These are phyloP conservation scores for Balearica regulorum DNA, from an alignment of 2,797 vertebrate genomes.

Conservation along the genomic window DNA sequence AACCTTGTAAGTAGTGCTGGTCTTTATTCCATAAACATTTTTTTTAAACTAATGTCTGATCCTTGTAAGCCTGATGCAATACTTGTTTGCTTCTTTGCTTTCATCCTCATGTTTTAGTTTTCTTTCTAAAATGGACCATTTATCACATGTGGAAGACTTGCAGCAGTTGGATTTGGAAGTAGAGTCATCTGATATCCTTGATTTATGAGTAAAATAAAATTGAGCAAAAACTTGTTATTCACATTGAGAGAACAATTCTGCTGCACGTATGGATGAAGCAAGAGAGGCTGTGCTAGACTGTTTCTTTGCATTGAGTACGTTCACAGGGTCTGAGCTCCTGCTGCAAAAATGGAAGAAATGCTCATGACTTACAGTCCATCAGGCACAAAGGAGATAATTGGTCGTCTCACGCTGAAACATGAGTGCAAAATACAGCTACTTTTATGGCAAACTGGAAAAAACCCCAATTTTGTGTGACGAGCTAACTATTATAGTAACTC, in stretches of 20 bases:
- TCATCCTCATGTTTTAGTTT: accelerated
- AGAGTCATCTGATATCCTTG: not conserved
- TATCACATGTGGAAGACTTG: not conserved
- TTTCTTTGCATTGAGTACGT: not conserved
- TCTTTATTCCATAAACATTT: not conserved
- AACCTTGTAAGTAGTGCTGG: accelerated
- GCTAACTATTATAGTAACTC: not conserved
- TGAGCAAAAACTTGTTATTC: not conserved
- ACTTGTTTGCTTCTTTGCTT: not conserved
- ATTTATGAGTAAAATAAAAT: not conserved
- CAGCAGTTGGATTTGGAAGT: not conserved
- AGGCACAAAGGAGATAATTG: not conserved
- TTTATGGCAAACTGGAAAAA: not conserved
- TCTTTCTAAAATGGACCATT: not conserved
- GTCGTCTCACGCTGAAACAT: accelerated
- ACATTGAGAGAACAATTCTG: not conserved
- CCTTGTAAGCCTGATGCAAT: not conserved
- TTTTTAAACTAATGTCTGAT: accelerated
- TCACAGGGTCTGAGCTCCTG: not conserved
- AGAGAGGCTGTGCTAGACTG: not conserved
- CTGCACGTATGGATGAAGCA: accelerated
- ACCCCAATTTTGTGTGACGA: not conserved
- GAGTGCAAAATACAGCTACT: not conserved
- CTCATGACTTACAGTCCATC: accelerated
- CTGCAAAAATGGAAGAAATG: not conserved